These are phyloP conservation scores for Maccullochella peelii DNA, from an alignment of 2,113 vertebrate species.

Conservation along the genomic window DNA sequence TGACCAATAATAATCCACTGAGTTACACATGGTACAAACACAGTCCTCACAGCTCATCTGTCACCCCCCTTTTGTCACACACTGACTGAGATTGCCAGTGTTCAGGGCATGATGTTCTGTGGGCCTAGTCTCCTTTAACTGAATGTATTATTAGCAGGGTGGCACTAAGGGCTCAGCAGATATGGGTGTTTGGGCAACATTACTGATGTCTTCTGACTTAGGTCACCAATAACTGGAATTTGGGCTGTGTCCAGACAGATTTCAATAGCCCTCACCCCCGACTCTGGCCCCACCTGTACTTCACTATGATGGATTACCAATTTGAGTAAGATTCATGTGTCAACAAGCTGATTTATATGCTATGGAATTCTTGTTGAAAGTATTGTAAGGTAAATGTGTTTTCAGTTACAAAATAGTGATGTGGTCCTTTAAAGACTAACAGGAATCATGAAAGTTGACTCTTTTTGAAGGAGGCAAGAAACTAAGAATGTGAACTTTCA, in stretches of 20 bases:
- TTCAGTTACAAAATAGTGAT: neutral
- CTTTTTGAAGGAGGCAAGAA: neutral
- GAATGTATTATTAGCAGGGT: neutral
- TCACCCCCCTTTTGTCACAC: neutral
- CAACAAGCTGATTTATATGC: conserved; percentile 11
- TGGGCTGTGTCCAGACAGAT: neutral
- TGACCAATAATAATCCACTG: conserved; percentile 54
- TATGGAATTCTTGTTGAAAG: neutral
- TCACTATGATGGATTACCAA: conserved; percentile 16
- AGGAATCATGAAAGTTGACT: neutral
- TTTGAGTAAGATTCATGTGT: neutral
- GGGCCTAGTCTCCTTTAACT: neutral
- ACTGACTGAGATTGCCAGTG: neutral
- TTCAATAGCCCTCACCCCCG: neutral
- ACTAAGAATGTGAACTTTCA: too few species aligned
- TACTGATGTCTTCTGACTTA: neutral
- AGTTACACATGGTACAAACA: conserved; percentile 37
- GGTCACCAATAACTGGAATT: neutral
- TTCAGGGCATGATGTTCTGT: neutral
- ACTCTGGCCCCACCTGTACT: neutral
- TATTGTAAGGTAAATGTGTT: neutral
- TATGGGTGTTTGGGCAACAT: neutral
- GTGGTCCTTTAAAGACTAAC: neutral
- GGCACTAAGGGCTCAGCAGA: neutral
- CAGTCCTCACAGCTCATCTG: conserved; percentile 45